These are phyloP conservation scores for Temnothorax nylanderi DNA, from an alignment of 1,140 invertebrate species.

Conservation along the genomic window DNA sequence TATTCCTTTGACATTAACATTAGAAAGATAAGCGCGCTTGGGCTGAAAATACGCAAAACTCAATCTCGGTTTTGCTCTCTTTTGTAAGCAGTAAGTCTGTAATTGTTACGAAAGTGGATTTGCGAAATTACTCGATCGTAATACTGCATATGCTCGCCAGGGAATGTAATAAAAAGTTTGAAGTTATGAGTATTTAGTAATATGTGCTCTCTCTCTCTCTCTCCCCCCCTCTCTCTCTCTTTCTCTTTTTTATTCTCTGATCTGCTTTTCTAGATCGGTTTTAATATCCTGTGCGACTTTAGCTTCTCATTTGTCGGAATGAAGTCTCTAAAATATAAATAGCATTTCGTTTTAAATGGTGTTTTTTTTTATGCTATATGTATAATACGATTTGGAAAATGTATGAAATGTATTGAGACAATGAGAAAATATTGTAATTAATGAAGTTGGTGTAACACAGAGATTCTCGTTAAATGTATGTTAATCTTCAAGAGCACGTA, in stretches of 20 bases:
- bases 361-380: not conserved
- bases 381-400: conserved; percentile 4
- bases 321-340: not conserved
- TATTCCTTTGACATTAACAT: not conserved
- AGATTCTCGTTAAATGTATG: not conserved
- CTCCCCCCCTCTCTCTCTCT: not conserved
- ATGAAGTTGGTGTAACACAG: not conserved
- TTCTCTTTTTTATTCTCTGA: not conserved
- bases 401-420: not conserved
- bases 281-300: conserved; percentile 38
- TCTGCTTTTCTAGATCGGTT: conserved; percentile 16
- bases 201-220: not conserved
- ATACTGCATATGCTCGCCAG: conserved; percentile 1
- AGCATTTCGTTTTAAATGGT: conserved; percentile 25
- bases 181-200: conserved; percentile 19
- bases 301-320: conserved; percentile 4
- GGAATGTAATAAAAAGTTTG: conserved; percentile 27
- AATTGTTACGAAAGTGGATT: conserved; percentile 34
- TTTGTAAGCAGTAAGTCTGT: conserved; percentile 10
- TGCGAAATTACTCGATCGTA: conserved; percentile 28
- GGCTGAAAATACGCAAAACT: conserved; percentile 14
- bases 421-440: conserved; percentile 7
- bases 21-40: not conserved
- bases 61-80: conserved; percentile 21
- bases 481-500: not conserved